phyloP scores from a whole-genome alignment of 2,888 invertebrate genomes.

The Ferrisia virgata region DNA sequence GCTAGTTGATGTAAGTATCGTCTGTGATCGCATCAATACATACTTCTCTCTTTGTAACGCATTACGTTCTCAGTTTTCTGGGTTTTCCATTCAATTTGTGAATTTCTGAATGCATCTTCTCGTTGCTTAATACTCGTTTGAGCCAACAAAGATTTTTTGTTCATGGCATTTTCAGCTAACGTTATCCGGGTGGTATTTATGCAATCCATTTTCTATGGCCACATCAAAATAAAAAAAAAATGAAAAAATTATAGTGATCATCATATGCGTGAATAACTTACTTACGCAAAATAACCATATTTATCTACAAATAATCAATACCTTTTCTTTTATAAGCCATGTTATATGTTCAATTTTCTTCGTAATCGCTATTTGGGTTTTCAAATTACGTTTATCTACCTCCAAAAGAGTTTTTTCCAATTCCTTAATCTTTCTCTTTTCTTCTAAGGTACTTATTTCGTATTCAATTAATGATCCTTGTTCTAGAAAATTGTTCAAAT shows the following conservation, averaged over 20 bases:
- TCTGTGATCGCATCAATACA: too few relatives aligned
- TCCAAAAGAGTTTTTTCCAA: neutral
- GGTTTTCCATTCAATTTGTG: neutral
- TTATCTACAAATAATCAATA: too few relatives aligned
- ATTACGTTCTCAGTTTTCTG: neutral
- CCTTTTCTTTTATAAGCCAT: slow-evolving; percentile 23
- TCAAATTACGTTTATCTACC: slow-evolving; percentile 2
- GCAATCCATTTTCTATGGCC: slow-evolving; percentile 30
- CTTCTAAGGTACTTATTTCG: neutral
- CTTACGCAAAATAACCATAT: too few relatives aligned
- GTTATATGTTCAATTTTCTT: slow-evolving; percentile 24
- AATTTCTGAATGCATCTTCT: neutral
- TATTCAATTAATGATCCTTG: neutral
- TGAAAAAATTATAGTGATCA: neutral
- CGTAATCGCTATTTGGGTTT: slow-evolving; percentile 20
- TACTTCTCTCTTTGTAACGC: slow-evolving; percentile 13
- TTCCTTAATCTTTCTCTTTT: slow-evolving; percentile 10
- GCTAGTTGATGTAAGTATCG: too few relatives aligned
- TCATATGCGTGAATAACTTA: too few relatives aligned
- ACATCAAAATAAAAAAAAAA: neutral
- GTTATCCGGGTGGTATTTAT: slow-evolving; percentile 1
- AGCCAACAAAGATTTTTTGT: neutral
- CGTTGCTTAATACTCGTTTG: neutral
- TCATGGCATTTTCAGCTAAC: neutral
- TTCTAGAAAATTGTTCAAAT: neutral